Evolutionary conservation across 2,113 vertebrate genomes (phyloP).

Genomic region (Carlito syrichta): DNA sequence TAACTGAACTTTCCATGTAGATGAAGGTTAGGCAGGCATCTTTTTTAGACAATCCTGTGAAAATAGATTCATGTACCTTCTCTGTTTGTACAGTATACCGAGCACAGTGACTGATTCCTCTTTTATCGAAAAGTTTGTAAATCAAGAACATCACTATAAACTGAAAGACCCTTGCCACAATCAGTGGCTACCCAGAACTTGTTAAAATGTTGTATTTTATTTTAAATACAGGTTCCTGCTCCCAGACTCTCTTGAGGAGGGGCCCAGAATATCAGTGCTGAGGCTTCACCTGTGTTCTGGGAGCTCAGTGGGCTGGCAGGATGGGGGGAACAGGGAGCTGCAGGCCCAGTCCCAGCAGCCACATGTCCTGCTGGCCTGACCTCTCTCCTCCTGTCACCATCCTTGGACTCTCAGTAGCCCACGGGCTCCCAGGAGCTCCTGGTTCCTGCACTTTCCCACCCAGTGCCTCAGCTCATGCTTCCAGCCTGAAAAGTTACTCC

Average conservation of each 20-base stretch:
- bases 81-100: not conserved
- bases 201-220: not conserved
- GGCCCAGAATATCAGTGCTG: not conserved
- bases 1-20: not conserved
- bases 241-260: not conserved
- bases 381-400: not conserved
- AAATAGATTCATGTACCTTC: not conserved
- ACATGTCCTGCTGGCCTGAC: not conserved
- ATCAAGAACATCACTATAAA: not conserved
- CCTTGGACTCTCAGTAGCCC: not conserved
- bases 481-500: not conserved
- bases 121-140: not conserved
- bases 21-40: not conserved
- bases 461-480: no score
- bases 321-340: not conserved
- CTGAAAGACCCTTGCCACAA: not conserved
- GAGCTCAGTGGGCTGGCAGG: not conserved
- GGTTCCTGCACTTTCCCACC: not conserved
- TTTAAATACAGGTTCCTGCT: not conserved
- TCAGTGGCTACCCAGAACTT: not conserved
- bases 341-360: not conserved
- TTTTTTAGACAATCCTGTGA: conserved; percentile 7
- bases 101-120: not conserved
- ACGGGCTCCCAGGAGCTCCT: not conserved
- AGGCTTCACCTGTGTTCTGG: not conserved